A percentile compares a stretch with the other conserved stretches of the same genome.
These are phyloP conservation scores for Microchrysa polita DNA, from an alignment of 2,888 invertebrate species.

Conservation along the genomic window DNA sequence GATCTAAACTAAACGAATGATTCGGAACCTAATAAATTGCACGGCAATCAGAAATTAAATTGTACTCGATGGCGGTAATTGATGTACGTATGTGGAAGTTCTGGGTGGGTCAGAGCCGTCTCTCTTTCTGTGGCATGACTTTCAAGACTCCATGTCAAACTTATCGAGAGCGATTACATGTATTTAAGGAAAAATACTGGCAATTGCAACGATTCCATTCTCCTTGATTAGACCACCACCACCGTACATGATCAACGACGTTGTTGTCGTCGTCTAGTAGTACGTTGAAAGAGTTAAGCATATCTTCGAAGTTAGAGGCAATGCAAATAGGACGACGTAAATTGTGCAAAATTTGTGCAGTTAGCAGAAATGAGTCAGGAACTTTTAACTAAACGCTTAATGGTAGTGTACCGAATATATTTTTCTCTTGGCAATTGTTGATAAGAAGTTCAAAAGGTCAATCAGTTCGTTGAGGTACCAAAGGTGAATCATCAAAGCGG, in stretches of 20 bases:
- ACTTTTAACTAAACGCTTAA: too few relatives aligned
- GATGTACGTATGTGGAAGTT: slow-evolving; percentile 26
- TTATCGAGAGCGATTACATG: slow-evolving; percentile 19
- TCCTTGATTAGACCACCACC: neutral
- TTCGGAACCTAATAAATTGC: slow-evolving; percentile 32
- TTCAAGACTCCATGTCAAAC: slow-evolving; percentile 19
- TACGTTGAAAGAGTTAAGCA: too few relatives aligned
- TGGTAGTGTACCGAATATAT: neutral
- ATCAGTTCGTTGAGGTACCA: slow-evolving; percentile 4
- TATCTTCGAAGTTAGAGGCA: too few relatives aligned
- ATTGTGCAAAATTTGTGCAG: neutral
- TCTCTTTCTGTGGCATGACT: neutral
- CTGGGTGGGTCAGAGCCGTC: slow-evolving; percentile 20
- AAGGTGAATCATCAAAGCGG: too few relatives aligned
- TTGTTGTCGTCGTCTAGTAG: too few relatives aligned
- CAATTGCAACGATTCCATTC: slow-evolving; percentile 19
- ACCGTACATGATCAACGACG: too few relatives aligned
- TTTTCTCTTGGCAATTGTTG: slow-evolving; percentile 10
- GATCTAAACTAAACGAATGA: neutral
- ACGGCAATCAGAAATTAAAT: slow-evolving; percentile 39
- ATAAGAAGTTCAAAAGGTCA: slow-evolving; percentile 28
- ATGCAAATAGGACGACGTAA: too few relatives aligned
- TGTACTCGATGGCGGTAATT: slow-evolving; percentile 32
- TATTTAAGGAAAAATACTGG: slow-evolving; percentile 21
- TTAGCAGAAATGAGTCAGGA: neutral